Evolutionary conservation across 2,888 invertebrate species (phyloP).

Genomic region (Aphodius granarius): DNA sequence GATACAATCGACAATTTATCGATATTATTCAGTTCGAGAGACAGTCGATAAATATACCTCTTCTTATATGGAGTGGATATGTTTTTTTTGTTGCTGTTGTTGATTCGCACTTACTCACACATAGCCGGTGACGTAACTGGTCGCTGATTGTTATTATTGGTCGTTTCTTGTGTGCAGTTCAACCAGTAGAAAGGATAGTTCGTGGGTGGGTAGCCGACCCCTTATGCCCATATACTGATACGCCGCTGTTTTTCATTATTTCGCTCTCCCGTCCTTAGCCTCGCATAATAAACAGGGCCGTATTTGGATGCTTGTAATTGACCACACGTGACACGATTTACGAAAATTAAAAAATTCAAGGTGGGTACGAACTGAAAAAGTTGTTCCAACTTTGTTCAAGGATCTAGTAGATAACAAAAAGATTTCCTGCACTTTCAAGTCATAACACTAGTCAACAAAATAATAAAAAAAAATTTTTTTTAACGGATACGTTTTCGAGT

Average conservation of each 20-base stretch:
- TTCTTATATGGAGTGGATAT: neutral
- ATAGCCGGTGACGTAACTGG: conserved; percentile 29
- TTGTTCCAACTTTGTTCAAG: neutral
- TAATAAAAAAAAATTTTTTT: no score
- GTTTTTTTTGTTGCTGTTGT: neutral
- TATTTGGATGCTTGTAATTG: neutral
- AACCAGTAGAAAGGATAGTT: conserved; percentile 34
- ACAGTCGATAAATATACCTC: neutral
- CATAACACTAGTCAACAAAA: no score
- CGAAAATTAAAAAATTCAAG: neutral
- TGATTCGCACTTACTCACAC: neutral
- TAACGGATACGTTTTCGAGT: no score
- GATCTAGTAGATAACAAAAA: neutral
- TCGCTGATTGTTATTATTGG: conserved; percentile 36
- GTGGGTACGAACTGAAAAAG: neutral
- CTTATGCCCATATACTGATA: conserved; percentile 33
- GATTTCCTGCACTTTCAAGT: no score
- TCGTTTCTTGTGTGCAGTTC: conserved; percentile 23
- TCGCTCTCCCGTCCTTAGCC: neutral
- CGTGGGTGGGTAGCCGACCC: conserved; percentile 43
- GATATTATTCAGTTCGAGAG: neutral
- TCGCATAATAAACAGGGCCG: neutral
- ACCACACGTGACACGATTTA: neutral
- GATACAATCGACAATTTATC: neutral
- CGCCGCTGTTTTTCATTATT: conserved; percentile 17